Percentiles rank a stretch among this genome's conserved stretches.
These are phyloP conservation scores for Agelaius tricolor DNA, from an alignment of 2,113 vertebrate species.

Conservation along the genomic window DNA sequence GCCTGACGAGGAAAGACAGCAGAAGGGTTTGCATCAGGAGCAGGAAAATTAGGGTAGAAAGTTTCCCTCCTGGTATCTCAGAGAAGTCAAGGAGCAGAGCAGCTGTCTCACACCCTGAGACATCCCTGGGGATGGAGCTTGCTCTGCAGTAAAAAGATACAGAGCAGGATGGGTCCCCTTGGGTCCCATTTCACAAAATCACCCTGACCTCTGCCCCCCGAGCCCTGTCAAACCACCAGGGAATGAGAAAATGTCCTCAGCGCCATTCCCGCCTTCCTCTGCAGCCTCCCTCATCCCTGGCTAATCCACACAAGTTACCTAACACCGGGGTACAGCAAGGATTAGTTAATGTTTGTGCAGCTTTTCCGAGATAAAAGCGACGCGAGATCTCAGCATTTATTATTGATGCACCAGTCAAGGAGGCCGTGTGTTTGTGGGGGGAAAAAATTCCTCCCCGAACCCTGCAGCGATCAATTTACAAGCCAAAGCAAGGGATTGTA, in stretches of 20 bases:
- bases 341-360: conserved; percentile 36
- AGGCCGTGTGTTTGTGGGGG: background rate
- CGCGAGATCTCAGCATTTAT: conserved; percentile 20
- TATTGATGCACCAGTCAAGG: conserved; percentile 34
- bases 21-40: background rate
- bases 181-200: background rate
- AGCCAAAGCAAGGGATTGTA: conserved; percentile 18
- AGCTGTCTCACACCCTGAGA: background rate
- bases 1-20: fast-evolving
- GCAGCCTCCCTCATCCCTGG: background rate
- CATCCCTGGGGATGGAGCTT: background rate
- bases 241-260: background rate
- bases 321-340: background rate
- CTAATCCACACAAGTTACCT: conserved; percentile 20
- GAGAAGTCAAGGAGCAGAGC: background rate
- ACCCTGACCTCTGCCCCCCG: background rate
- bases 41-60: background rate
- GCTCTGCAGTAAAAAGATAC: background rate
- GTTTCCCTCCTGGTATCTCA: background rate
- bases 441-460: conserved; percentile 20
- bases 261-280: fast-evolving
- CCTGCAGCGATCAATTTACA: conserved; percentile 57
- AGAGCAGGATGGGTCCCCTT: background rate
- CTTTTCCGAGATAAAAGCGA: conserved; percentile 17
- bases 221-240: background rate